Conservation (phyloP, 2,797 vertebrate species). For the Cercopithecus neglectus region DNA sequence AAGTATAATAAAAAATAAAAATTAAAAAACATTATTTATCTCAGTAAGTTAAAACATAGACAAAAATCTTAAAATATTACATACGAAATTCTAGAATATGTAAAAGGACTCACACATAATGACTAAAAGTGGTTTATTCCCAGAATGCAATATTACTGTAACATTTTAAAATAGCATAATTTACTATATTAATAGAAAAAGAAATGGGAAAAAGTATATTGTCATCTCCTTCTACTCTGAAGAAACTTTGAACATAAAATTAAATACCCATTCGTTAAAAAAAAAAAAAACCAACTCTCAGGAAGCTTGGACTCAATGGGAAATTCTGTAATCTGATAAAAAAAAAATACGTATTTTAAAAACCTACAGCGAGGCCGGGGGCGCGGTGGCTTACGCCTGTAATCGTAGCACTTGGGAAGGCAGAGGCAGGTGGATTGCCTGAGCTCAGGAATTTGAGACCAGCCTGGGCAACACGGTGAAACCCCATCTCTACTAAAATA, state of each 20-base stretch:
- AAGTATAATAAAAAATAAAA: neutral
- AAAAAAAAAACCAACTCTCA: neutral
- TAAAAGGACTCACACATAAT: neutral
- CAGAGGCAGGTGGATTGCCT: fast-evolving
- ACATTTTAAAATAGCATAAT: neutral
- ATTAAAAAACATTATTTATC: neutral
- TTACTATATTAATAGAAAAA: neutral
- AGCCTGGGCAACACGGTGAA: too few species aligned
- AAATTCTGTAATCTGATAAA: neutral
- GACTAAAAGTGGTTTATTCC: neutral
- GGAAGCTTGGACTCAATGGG: neutral
- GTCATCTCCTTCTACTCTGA: neutral
- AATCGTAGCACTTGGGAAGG: too few species aligned
- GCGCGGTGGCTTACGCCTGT: too few species aligned
- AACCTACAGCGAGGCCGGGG: neutral
- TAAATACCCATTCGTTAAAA: neutral
- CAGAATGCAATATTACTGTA: neutral
- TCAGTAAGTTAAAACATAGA: neutral
- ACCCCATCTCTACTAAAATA: too few species aligned
- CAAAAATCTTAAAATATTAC: neutral
- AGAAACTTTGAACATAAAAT: neutral
- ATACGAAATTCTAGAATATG: neutral
- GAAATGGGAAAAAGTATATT: neutral
- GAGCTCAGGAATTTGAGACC: too few species aligned
- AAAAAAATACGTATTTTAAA: neutral